phyloP scores from a whole-genome alignment of 1,140 invertebrate genomes.

The Drosophila ohnishii region DNA sequence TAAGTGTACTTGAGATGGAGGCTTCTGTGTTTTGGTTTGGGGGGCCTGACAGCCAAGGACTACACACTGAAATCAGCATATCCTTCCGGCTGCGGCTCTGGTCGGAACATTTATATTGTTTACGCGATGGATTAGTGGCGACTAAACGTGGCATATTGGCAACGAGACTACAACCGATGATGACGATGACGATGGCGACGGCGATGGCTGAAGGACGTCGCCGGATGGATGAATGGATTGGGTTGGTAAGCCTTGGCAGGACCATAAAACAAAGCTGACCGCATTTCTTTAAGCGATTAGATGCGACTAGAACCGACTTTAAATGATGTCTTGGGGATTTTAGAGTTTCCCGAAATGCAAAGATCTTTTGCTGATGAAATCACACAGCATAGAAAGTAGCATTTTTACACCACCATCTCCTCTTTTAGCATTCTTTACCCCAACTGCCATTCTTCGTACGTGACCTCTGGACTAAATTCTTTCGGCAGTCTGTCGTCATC shows the following conservation, averaged over 20 bases:
- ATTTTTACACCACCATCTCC: conserved; percentile 2
- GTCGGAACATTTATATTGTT: conserved; percentile 67
- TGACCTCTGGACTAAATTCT: conserved; percentile 73
- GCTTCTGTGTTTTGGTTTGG: conserved; percentile 10
- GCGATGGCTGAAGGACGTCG: conserved; percentile 42
- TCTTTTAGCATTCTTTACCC: conserved; percentile 10
- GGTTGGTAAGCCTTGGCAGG: conserved; percentile 33
- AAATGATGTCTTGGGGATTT: conserved; percentile 40
- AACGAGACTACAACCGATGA: conserved; percentile 54
- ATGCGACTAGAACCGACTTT: conserved; percentile 41
- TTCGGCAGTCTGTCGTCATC: conserved; percentile 53
- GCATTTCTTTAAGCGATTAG: conserved; percentile 56
- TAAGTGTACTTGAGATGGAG: conserved; percentile 4
- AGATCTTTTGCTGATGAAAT: conserved; percentile 24
- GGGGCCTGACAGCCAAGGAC: conserved; percentile 32
- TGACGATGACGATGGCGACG: conserved; percentile 9
- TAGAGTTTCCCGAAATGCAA: background rate
- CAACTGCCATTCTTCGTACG: conserved; percentile 43
- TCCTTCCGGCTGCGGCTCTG: conserved; percentile 47
- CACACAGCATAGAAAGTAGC: conserved; percentile 21
- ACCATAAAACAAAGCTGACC: conserved; percentile 56
- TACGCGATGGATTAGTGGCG: conserved; percentile 70
- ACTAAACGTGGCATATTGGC: conserved; percentile 71
- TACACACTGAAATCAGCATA: conserved; percentile 60
- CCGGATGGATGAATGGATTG: conserved; percentile 33